phyloP scores from a whole-genome alignment of 1,140 invertebrate species.

The Drosophila cardini region DNA sequence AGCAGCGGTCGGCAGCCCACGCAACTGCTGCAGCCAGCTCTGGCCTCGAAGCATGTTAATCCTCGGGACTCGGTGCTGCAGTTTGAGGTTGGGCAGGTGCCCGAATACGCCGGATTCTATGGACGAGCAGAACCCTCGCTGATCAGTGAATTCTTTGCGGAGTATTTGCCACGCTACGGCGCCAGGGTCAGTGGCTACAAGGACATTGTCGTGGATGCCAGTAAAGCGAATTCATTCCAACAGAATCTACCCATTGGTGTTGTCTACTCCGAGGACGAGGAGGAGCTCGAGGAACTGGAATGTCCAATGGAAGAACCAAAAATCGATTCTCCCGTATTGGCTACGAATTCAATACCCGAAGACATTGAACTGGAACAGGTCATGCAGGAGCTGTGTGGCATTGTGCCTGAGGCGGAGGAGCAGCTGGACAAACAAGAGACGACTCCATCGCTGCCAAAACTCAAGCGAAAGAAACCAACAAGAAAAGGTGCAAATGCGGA shows the following conservation, averaged over 20 bases:
- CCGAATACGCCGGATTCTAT: constrained; percentile 63
- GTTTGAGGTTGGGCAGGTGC: constrained; percentile 13
- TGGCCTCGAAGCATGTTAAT: constrained; percentile 34
- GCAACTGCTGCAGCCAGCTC: neutral
- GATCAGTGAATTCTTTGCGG: constrained; percentile 54
- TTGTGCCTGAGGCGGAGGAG: neutral
- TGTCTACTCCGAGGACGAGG: constrained; percentile 57
- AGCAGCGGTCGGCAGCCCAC: neutral
- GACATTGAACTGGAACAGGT: constrained; percentile 60
- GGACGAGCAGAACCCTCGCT: constrained; percentile 29
- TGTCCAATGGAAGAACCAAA: neutral
- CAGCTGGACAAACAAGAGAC: constrained; percentile 2
- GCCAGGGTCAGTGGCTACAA: constrained; percentile 49
- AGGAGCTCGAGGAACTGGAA: constrained; percentile 14
- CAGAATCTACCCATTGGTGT: constrained; percentile 69
- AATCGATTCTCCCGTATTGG: neutral
- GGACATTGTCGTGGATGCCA: constrained; percentile 59
- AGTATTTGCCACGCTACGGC: constrained; percentile 66
- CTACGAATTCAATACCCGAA: neutral
- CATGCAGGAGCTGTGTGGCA: constrained; percentile 58
- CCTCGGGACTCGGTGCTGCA: constrained; percentile 47
- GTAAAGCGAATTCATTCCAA: constrained; percentile 54
- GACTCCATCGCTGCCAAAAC: neutral
- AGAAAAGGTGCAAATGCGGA: neutral
- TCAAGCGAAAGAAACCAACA: constrained; percentile 1